Conservation (phyloP, 2,113 vertebrate species). For the Tetrax tetrax region DNA sequence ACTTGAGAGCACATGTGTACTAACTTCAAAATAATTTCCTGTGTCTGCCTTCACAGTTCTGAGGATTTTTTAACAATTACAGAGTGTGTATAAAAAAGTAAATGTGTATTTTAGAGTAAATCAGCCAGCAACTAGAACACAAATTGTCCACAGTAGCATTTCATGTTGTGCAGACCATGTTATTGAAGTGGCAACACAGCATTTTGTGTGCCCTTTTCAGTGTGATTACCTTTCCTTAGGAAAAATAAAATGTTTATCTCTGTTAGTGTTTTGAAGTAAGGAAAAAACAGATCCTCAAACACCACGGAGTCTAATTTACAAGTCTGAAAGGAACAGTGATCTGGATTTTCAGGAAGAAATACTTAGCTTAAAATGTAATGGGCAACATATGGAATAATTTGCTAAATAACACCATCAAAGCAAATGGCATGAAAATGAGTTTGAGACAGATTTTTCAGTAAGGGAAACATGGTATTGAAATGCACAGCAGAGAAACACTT, state of each 20-base stretch:
- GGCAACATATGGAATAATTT: constrained; percentile 54
- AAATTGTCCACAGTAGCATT: not conserved
- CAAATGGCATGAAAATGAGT: constrained; percentile 1
- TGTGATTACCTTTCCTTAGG: not conserved
- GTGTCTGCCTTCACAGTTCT: not conserved
- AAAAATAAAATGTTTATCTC: constrained; percentile 23
- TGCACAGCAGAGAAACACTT: not conserved
- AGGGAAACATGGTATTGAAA: constrained; percentile 8
- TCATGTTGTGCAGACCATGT: not conserved
- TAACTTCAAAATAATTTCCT: not conserved
- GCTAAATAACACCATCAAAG: constrained; percentile 34
- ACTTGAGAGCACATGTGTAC: not conserved
- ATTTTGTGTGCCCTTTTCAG: not conserved
- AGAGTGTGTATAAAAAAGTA: not conserved
- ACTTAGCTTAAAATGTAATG: constrained; percentile 19
- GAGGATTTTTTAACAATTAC: not conserved
- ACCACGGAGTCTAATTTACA: not conserved
- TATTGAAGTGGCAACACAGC: not conserved
- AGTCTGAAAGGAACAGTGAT: constrained; percentile 12
- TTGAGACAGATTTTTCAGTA: constrained; percentile 33
- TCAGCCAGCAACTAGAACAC: not conserved
- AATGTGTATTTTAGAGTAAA: not conserved
- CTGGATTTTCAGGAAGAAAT: constrained; percentile 17
- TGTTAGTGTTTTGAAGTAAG: not conserved
- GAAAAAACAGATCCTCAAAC: not conserved